Evolutionary conservation across 2,113 vertebrate genomes (phyloP).

Genomic region (Prunella himalayana): DNA sequence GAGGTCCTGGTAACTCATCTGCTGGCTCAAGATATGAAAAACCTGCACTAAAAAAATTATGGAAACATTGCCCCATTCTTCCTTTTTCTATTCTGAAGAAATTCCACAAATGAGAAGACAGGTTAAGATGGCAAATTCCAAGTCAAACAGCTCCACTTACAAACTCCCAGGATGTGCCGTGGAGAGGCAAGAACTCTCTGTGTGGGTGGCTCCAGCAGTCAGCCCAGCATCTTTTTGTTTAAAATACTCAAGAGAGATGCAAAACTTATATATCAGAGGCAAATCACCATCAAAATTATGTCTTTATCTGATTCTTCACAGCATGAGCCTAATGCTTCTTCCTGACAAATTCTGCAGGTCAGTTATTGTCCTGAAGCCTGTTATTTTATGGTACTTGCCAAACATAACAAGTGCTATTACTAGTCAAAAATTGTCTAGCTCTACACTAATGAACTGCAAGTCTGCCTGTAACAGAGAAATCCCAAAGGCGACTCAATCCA

Average conservation of each 20-base stretch:
- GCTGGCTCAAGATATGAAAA: neutral
- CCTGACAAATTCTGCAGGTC: neutral
- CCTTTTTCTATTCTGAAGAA: neutral
- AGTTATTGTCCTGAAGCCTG: neutral
- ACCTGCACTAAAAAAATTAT: neutral
- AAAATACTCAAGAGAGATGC: neutral
- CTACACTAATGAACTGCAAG: neutral
- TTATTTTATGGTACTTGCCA: neutral
- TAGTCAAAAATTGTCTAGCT: neutral
- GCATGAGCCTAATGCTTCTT: neutral
- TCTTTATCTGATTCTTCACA: neutral
- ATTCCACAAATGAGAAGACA: neutral
- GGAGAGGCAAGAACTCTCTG: neutral
- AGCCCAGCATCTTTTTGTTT: neutral
- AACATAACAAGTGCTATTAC: neutral
- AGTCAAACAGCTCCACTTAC: neutral
- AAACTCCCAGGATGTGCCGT: neutral
- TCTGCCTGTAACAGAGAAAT: conserved; percentile 15
- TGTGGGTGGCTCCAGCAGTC: neutral
- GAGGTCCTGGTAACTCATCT: neutral
- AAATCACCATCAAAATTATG: neutral
- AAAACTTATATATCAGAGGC: neutral
- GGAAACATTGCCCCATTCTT: neutral
- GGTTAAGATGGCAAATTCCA: neutral
- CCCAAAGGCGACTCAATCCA: neutral